Evolutionary conservation across 2,797 vertebrate genomes (phyloP), one percentile per base, ranked within the genome.

Genomic region (Cichlasoma orientale): DNA sequence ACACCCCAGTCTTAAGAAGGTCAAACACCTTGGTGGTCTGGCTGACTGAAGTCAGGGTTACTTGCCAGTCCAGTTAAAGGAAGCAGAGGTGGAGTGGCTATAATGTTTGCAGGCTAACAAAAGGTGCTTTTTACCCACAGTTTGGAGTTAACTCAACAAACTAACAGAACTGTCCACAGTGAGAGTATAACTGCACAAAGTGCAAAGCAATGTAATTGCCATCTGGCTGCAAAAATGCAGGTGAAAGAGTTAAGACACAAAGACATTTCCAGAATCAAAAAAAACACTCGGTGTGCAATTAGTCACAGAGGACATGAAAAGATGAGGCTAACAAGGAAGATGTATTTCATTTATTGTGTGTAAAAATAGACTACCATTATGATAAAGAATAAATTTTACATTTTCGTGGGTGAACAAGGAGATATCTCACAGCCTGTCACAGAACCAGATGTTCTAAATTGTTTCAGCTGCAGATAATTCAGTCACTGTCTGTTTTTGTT

Each of bases 1-100:
- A 82, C 77, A 82, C 59, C 72, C 70, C 44, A 73, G 52, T 74
- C 52, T 86, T 36, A 63, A 72, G 71, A 71, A 50, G 82, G 85
- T 83, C 76, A 87, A 89, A 84, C 52, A 77, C 72, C 12, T 71
- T 1, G 12, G 56, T 81, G 74, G 79, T 78, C 79, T 44, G 52
- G 29, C 19, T 55, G 68, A 87, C 63, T 80, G 36, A 12, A 56
- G 52, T 81, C 56, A 18, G 80, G 79, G 79, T 86, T 76, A 86
- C 69, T 57, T 56, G 74, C 69, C 82, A 81, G 41, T 79, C 5
- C 75, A 68, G 23, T 31, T 54, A 74, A 56, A 77, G 56, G 74
- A 86, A 82, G 77, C 52, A 56, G 72, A 56, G 44, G 59, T 47
- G 16, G 58, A 59, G 59, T 70, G 70, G 27, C 70, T 18, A 23